Conservation (phyloP, 2,113 vertebrate genomes). For the Brachionichthys hirsutus region DNA sequence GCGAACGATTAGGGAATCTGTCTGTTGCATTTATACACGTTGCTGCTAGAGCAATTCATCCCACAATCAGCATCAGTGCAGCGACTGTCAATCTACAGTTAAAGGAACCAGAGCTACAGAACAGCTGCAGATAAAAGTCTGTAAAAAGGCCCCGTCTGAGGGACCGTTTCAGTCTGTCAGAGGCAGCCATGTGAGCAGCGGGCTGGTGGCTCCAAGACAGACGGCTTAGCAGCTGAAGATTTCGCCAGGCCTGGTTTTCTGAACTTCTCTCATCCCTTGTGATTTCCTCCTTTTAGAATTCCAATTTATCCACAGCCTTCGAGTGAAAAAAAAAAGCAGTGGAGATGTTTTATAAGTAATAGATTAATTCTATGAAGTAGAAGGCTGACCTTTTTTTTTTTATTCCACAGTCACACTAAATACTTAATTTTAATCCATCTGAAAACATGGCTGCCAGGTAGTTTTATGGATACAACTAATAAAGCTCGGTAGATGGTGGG, state of each 20-base stretch:
- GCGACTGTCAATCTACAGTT: slow-evolving; percentile 50
- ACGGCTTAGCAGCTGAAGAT: slow-evolving; percentile 59
- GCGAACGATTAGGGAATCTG: slow-evolving; percentile 50
- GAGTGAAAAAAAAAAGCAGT: slow-evolving; percentile 35
- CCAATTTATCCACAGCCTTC: slow-evolving; percentile 69
- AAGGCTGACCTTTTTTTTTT: slow-evolving; percentile 30
- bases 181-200: slow-evolving; percentile 62
- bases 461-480: slow-evolving; percentile 18
- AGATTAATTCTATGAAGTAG: slow-evolving; percentile 42
- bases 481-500: no score
- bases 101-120: slow-evolving; percentile 52
- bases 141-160: slow-evolving; percentile 52
- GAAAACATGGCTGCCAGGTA: slow-evolving; percentile 28
- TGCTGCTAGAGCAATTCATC: slow-evolving; percentile 40
- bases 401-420: slow-evolving; percentile 29
- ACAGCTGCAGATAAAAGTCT: slow-evolving; percentile 67
- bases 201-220: slow-evolving; percentile 63
- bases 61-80: slow-evolving; percentile 37
- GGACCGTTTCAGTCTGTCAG: slow-evolving; percentile 65
- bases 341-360: slow-evolving; percentile 50
- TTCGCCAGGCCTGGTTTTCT: slow-evolving; percentile 55
- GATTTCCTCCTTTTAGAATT: slow-evolving; percentile 65
- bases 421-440: slow-evolving; percentile 45
- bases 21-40: slow-evolving; percentile 47
- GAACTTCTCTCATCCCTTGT: slow-evolving; percentile 57